Percentiles rank a stretch among this genome's conserved stretches.
Conservation (phyloP, 2,888 invertebrate genomes). For the Villa cingulata region DNA sequence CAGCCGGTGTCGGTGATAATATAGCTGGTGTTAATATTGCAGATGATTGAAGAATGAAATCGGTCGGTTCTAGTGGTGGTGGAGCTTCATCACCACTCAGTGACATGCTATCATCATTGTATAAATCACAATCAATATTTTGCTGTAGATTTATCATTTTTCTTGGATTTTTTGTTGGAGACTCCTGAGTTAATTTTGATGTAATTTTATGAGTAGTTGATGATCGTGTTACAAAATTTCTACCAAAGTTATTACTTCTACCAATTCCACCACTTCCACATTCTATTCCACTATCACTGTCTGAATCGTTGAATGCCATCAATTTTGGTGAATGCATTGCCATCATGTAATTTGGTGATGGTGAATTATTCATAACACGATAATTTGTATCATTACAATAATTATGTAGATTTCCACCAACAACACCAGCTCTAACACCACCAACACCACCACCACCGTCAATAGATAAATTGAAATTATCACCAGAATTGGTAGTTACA, state of each 20-base stretch:
- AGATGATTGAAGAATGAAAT: not conserved
- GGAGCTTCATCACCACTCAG: conserved; percentile 1
- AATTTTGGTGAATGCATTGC: conserved; percentile 24
- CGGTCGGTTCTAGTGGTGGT: not conserved
- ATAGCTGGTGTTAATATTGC: no score
- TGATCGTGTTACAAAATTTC: no score
- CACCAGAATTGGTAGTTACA: no score
- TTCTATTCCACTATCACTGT: conserved; percentile 30
- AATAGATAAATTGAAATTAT: no score
- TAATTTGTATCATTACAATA: no score
- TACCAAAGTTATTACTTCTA: no score
- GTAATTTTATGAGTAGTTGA: not conserved
- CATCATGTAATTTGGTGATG: not conserved
- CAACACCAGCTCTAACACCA: not conserved
- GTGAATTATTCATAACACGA: no score
- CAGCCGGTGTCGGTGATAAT: no score
- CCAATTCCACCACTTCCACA: conserved; percentile 18
- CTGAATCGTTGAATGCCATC: conserved; percentile 22
- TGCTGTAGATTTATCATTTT: not conserved
- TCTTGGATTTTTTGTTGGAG: not conserved
- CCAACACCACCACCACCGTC: no score
- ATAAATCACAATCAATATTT: not conserved
- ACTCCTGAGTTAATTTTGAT: not conserved
- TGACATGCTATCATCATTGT: not conserved
- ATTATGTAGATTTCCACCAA: not conserved